Base-by-base conservation (phyloP, 2,888 invertebrate genomes). In the Agonopterix arenella region DNA sequence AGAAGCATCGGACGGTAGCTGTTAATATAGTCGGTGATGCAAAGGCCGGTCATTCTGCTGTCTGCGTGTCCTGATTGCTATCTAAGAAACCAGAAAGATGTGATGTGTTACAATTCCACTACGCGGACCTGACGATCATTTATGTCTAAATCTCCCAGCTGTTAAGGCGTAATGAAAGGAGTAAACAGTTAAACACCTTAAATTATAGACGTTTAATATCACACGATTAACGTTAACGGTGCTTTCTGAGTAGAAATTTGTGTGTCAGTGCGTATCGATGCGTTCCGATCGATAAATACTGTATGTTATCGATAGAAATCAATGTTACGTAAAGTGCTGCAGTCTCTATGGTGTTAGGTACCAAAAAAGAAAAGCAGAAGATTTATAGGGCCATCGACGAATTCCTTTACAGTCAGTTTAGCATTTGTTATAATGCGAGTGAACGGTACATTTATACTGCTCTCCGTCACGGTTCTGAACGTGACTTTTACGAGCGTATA, bases 351-450 rank as follows among this genome's bases (percentile, higher is more conserved):
- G 13, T n/a, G 13, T 10, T 28, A 11, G 49, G 51, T 46, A 11
- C 56, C 61, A 62, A 64, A 57, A 62, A 61, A 56, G 61, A 59
- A 61, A 66, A 66, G 57, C 51, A 37, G 36, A 52, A 67, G 69
- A 73, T 70, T 70, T 67, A 73, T 71, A 55, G 53, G 52, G 57
- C 58, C 64, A 74, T 66, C 68, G 73, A 71, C 60, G 73, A 72
- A 73, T 73, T 67, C 67, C 68, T 76, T 77, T 69, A 75, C 74
- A 76, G 67, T 64, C 68, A 67, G 72, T 69, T 69, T 66, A 65
- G 59, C 66, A 64, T 62, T 60, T 46, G 66, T 64, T 64, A 60
- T 68, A 67, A 72, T 70, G 64, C 61, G 61, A 61, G 64, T 54
- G 62, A 61, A 65, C 66, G 68, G 64, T 62, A 63, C 59, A 57